Base-by-base conservation (phyloP, 2,797 vertebrate species). In the Anas flavirostris region DNA sequence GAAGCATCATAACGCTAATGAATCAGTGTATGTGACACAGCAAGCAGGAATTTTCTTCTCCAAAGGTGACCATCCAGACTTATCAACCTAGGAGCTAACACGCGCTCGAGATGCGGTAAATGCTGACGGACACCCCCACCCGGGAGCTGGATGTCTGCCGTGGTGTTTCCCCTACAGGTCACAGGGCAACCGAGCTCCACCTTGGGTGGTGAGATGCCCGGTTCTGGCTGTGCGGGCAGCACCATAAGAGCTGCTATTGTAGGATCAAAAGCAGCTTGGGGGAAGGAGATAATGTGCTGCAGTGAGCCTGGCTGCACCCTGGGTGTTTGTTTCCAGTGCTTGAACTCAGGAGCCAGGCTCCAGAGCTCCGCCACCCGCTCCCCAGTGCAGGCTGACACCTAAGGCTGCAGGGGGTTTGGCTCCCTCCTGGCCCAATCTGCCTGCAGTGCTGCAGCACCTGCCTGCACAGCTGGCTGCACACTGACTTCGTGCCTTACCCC, bases 281-380 rank as follows among this genome's bases (percentile, higher is more conserved):
- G 35, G 31, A 64, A 80, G 41, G 33, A 62, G 41, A 74, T 23
- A 17, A 8, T 0, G 0, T 8, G 21, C 19, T 14, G 15, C 14
- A 9, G 11, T 0, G 0, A 59, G 50, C 7, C 39, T 43, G n/a
- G 9, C 44, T 37, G 44, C 35, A 81, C 74, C 19, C 26, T 3
- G 3, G 0, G 35, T 12, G 15, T 3, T 15, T 29, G 46, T 26
- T 2, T 16, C 19, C n/a, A 15, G 39, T 15, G n/a, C 18, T 74
- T 41, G 35, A 43, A 35, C 28, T 48, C 48, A 14, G 9, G 13
- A 55, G 46, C 23, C 59, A 62, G 5, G 17, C n/a, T 37, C n/a
- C 81, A 46, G 14, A 41, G 16, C 14, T 17, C 13, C 2, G 0
- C 33, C 10, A 18, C 43, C 50, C 18, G 5, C 53, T 56, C 29